Evolutionary conservation across 1,140 invertebrate genomes (phyloP).

Genomic region (Drosophila repletoides): DNA sequence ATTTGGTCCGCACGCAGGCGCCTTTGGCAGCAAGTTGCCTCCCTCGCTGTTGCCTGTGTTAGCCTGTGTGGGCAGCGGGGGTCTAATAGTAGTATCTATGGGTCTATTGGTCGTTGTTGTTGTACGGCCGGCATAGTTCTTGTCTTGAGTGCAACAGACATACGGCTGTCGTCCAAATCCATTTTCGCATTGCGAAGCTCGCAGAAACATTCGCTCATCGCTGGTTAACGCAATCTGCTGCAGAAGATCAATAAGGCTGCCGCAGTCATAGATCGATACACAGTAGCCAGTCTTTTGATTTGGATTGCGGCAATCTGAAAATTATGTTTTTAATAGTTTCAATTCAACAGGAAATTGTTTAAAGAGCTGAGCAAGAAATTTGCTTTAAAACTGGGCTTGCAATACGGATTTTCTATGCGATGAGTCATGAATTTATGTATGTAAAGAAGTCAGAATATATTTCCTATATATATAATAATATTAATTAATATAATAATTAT

Average conservation of each 20-base stretch:
- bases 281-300: conserved; percentile 58
- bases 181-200: conserved; percentile 53
- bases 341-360: neutral
- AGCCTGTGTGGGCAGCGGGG: neutral
- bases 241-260: conserved; percentile 45
- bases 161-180: conserved; percentile 53
- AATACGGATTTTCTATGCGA: no score
- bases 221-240: conserved; percentile 8
- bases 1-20: conserved; percentile 59
- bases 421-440: no score
- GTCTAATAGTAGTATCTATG: neutral
- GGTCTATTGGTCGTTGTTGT: neutral
- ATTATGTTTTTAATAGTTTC: neutral
- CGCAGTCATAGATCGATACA: conserved; percentile 71
- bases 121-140: conserved; percentile 4
- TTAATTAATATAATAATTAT: no score
- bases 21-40: conserved; percentile 46
- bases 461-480: no score
- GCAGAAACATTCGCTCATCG: conserved; percentile 50
- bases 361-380: no score
- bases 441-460: no score
- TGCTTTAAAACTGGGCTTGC: no score
- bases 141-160: conserved; percentile 70
- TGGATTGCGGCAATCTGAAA: conserved; percentile 64
- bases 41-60: conserved; percentile 6